A percentile compares a stretch with the other conserved stretches of the same genome.
Evolutionary conservation across 2,113 vertebrate genomes (phyloP).

Genomic region (Corythornis madagascariensis): DNA sequence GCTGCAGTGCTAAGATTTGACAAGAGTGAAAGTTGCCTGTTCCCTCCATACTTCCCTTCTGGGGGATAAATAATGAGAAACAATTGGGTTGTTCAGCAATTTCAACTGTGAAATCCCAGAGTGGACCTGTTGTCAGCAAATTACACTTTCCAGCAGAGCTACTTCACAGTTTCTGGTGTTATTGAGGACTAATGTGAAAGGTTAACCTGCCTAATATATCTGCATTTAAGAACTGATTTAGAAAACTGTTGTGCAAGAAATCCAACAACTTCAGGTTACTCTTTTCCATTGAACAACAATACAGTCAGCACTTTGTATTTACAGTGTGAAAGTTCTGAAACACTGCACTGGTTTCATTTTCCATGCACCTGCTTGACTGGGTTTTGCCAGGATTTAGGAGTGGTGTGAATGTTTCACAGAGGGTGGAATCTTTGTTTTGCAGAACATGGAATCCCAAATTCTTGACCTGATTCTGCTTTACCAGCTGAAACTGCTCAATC

Average conservation of each 20-base stretch:
- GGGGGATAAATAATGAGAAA: neutral
- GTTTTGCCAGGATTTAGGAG: neutral
- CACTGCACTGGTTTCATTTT: neutral
- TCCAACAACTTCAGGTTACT: neutral
- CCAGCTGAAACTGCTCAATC: neutral
- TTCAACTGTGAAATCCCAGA: neutral
- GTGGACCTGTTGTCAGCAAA: neutral
- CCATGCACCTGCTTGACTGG: neutral
- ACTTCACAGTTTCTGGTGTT: fast-evolving
- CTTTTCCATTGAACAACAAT: neutral
- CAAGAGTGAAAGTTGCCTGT: neutral
- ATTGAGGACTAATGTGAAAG: neutral
- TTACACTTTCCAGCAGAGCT: neutral
- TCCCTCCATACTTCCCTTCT: neutral
- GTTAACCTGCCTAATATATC: neutral
- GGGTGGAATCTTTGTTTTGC: neutral
- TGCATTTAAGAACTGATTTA: neutral
- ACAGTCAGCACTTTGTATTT: neutral
- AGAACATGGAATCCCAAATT: neutral
- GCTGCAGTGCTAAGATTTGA: neutral
- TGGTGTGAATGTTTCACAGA: neutral
- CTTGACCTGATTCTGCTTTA: neutral
- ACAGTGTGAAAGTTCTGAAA: neutral
- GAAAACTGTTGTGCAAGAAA: neutral
- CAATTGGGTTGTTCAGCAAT: neutral